Conservation (phyloP, 2,797 vertebrate genomes). For the Lacerta agilis region DNA sequence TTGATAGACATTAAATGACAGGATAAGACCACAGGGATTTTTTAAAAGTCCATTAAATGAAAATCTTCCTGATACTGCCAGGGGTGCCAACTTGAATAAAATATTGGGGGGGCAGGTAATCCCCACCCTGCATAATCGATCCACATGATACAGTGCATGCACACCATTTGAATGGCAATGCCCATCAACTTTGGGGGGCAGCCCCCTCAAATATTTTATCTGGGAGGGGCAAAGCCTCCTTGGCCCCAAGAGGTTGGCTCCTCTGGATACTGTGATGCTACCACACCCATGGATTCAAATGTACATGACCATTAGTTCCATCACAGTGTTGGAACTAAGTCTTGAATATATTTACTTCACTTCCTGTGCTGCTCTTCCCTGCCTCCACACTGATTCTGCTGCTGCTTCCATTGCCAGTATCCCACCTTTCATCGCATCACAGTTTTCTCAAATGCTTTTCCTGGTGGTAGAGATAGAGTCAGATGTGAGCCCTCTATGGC, state of each 20-base stretch:
- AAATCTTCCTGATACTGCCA: not conserved
- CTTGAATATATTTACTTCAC: not conserved
- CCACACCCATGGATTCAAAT: not conserved
- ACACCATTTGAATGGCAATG: too few species aligned
- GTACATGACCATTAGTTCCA: not conserved
- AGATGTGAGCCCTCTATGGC: not conserved
- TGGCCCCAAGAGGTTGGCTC: not conserved
- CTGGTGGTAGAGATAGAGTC: not conserved
- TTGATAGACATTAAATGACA: slow-evolving; percentile 66
- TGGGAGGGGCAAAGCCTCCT: too few species aligned
- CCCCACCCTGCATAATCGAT: too few species aligned
- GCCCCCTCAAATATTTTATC: too few species aligned
- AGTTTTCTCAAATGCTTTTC: not conserved
- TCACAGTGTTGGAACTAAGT: not conserved
- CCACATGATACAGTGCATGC: too few species aligned
- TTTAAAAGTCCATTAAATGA: not conserved
- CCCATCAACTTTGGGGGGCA: too few species aligned
- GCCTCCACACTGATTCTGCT: too few species aligned
- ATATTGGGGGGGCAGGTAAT: too few species aligned
- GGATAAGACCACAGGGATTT: slow-evolving; percentile 54
- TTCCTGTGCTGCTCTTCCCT: not conserved
- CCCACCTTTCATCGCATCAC: not conserved
- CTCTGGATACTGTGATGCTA: not conserved
- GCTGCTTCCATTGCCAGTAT: not conserved
- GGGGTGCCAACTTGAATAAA: too few species aligned